Percentiles rank a stretch among this genome's conserved stretches.
phyloP scores from a whole-genome alignment of 2,888 invertebrate genomes.

The Pyrrhosoma nymphula region DNA sequence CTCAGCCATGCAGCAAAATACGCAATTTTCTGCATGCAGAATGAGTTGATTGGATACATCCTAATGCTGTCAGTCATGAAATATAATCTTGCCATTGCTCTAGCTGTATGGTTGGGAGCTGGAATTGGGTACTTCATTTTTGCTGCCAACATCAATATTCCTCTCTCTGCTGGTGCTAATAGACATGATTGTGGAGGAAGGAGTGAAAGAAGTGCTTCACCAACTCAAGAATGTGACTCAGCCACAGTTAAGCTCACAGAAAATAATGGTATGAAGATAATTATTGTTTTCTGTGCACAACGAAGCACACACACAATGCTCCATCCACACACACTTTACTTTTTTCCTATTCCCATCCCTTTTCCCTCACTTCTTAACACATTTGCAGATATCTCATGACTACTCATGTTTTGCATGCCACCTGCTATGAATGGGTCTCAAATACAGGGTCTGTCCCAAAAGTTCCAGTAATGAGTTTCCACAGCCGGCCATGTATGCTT shows the following conservation, averaged over 20 bases:
- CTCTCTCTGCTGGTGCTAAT: neutral
- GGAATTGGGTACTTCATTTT: constrained; percentile 30
- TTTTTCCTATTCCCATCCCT: too few species aligned
- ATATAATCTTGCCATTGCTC: neutral
- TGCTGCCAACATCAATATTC: neutral
- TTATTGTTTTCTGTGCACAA: too few species aligned
- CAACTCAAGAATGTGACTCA: neutral
- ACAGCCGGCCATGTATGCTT: too few species aligned
- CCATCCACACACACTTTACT: too few species aligned
- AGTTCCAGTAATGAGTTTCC: too few species aligned
- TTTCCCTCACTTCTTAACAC: too few species aligned
- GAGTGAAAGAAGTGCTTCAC: neutral
- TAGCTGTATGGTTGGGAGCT: neutral
- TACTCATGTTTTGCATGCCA: too few species aligned
- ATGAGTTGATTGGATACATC: constrained; percentile 23
- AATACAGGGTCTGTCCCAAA: too few species aligned
- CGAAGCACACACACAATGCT: too few species aligned
- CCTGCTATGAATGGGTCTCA: too few species aligned
- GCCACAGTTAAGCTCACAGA: neutral
- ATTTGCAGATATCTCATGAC: too few species aligned
- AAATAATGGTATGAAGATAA: neutral
- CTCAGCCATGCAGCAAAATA: neutral
- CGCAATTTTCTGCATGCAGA: neutral
- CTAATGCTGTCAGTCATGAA: constrained; percentile 3
- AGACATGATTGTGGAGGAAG: neutral